Base-by-base conservation (phyloP, 2,113 vertebrate species). In the Tragelaphus strepsiceros region DNA sequence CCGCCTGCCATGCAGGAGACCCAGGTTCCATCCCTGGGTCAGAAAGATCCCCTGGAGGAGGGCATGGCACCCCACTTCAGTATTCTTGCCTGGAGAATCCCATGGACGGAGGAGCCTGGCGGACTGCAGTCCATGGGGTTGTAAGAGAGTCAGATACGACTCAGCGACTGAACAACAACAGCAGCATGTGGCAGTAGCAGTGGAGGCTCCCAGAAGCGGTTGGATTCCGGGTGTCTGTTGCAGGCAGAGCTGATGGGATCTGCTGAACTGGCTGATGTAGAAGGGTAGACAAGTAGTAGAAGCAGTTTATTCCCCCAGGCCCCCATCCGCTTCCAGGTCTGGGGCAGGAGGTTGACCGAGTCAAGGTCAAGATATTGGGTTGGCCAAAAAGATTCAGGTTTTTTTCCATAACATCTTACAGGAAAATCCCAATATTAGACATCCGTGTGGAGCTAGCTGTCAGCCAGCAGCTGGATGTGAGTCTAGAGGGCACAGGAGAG, bases 1-100 rank as follows among this genome's bases (percentile, higher is more conserved):
- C 64, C 0, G 2, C 64, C 15, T 64, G 2, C 62, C 0, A n/a
- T 9, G 62, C 4, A 0, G 64, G 4, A 71, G 64, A 21, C n/a
- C 30, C 32, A 11, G 32, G n/a, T 71, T 71, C 8, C 32, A 67
- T 35, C 64, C 17, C 64, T 71, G 64, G 64, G 62, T n/a, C 0
- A 8, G 64, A 1, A 71, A 71, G 32, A 71, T 71, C 17, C 64
- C 64, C n/a, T 35, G n/a, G n/a, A 35, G 9, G n/a, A 64, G 62
- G 62, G 30, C 62, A n/a, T 64, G 62, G 62, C 61, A 16, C 7
- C 61, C 28, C 61, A 16, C 28, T 62, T 28, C 14, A 77, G 35
- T 43, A 14, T 43, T 77, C 71, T 77, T 26, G 39, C 22, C 12
- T 77, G 71, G 71, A 24, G 6, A 77, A 26, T 77, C 39, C 12